Percentiles rank a stretch among this genome's conserved stretches.
phyloP scores from a whole-genome alignment of 2,888 invertebrate genomes.

The Melipona beecheii region DNA sequence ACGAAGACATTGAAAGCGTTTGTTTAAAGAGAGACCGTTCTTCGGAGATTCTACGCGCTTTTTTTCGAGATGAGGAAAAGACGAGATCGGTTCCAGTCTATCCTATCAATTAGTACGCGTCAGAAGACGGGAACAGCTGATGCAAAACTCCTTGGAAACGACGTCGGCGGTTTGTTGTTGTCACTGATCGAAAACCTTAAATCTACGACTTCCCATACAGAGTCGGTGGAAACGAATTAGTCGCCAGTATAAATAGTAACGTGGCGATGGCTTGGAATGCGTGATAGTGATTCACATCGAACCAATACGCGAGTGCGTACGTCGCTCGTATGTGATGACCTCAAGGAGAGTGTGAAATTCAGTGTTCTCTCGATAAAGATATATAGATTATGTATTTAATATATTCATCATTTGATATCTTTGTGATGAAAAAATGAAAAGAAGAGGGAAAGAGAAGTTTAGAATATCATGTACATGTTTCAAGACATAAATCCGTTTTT shows the following conservation, averaged over 20 bases:
- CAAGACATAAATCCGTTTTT: too few species aligned
- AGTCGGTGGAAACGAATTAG: slow-evolving; percentile 68
- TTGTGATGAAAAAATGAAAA: too few species aligned
- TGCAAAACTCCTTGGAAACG: slow-evolving; percentile 37
- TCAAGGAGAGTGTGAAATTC: neutral
- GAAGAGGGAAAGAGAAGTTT: too few species aligned
- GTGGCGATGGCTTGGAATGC: slow-evolving; percentile 28
- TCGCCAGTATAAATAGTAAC: slow-evolving; percentile 73
- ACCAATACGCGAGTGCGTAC: slow-evolving; percentile 6
- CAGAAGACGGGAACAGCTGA: slow-evolving; percentile 33
- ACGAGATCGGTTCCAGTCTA: slow-evolving; percentile 16
- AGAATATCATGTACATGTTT: too few species aligned
- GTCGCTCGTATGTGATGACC: neutral
- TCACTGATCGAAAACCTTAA: slow-evolving; percentile 64
- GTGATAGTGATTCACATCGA: slow-evolving; percentile 42
- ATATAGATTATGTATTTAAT: neutral
- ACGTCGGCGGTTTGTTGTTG: slow-evolving; percentile 41
- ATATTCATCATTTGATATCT: neutral
- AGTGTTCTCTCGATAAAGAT: neutral
- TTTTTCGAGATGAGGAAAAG: slow-evolving; percentile 1
- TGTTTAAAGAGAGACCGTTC: too few species aligned
- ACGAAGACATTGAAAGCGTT: neutral
- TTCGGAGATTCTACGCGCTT: neutral
- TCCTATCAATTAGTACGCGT: slow-evolving; percentile 47
- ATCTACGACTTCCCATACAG: slow-evolving; percentile 53